Evolutionary conservation across 2,888 invertebrate genomes (phyloP).

Genomic region (Papilio gigon): DNA sequence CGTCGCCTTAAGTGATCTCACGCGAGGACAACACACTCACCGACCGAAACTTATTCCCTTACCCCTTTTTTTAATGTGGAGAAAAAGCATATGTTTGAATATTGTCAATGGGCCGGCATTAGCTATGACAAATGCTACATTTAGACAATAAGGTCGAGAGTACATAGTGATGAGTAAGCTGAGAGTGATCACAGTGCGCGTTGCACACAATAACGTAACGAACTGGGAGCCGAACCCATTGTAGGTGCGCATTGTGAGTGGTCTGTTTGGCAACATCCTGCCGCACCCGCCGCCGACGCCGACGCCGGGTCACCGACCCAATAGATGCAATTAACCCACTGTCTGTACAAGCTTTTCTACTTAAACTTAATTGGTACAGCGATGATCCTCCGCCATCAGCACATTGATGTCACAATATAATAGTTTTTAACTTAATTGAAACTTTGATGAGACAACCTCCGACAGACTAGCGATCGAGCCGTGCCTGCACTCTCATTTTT

Average conservation of each 20-base stretch:
- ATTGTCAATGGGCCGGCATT: too few relatives aligned
- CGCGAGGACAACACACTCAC: neutral
- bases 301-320: conserved; percentile 40
- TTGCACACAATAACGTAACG: conserved; percentile 3
- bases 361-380: conserved; percentile 9
- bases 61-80: too few relatives aligned
- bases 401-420: neutral
- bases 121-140: neutral
- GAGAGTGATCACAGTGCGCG: neutral
- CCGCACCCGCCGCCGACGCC: conserved; percentile 19
- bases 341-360: conserved; percentile 14
- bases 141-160: neutral
- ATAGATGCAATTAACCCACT: conserved; percentile 16
- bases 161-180: neutral
- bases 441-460: too few relatives aligned
- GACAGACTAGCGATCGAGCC: too few relatives aligned
- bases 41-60: neutral
- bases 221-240: conserved; percentile 34
- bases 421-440: too few relatives aligned
- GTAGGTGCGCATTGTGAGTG: conserved; percentile 20
- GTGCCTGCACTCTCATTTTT: too few relatives aligned
- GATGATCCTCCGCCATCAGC: conserved; percentile 6
- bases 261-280: conserved; percentile 48
- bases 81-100: too few relatives aligned
- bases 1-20: neutral